Conservation (phyloP, 2,888 invertebrate genomes). For the Phytoseiulus persimilis region DNA sequence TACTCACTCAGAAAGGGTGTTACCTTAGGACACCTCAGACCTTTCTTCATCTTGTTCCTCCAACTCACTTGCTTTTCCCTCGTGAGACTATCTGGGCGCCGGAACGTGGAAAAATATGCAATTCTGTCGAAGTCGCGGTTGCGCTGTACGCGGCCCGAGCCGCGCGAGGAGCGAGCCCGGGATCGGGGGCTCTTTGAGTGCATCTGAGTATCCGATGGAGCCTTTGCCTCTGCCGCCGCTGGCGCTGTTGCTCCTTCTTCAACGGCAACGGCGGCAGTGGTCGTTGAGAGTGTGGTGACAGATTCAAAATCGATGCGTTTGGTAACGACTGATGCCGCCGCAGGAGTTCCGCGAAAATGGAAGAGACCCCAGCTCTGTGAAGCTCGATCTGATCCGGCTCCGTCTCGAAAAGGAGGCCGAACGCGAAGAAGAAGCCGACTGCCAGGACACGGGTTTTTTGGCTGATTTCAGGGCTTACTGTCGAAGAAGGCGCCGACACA, state of each 20-base stretch:
- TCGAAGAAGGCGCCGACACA: slow-evolving; percentile 27
- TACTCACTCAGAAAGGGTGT: no score
- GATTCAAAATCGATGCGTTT: slow-evolving; percentile 38
- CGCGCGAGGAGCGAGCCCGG: no score
- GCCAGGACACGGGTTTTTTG: not conserved
- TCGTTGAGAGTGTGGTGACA: slow-evolving; percentile 14
- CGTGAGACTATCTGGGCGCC: not conserved
- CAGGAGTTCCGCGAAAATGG: slow-evolving; percentile 38
- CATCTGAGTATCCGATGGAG: no score
- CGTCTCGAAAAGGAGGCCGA: slow-evolving; percentile 32
- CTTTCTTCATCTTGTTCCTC: not conserved
- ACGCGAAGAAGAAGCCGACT: slow-evolving; percentile 31
- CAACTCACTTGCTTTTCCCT: not conserved
- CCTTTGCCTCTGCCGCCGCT: no score
- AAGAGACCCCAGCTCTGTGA: slow-evolving; percentile 30
- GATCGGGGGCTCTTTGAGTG: no score
- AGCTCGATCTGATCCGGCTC: slow-evolving; percentile 31
- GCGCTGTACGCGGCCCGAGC: no score
- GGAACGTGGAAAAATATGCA: not conserved
- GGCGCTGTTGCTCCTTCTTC: no score
- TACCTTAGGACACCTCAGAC: not conserved
- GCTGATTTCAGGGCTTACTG: slow-evolving; percentile 33
- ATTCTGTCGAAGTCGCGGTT: not conserved
- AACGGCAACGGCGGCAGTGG: not conserved
- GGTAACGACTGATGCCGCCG: slow-evolving; percentile 9